Evolutionary conservation across 2,797 vertebrate species (phyloP).

Genomic region (Picus viridis): DNA sequence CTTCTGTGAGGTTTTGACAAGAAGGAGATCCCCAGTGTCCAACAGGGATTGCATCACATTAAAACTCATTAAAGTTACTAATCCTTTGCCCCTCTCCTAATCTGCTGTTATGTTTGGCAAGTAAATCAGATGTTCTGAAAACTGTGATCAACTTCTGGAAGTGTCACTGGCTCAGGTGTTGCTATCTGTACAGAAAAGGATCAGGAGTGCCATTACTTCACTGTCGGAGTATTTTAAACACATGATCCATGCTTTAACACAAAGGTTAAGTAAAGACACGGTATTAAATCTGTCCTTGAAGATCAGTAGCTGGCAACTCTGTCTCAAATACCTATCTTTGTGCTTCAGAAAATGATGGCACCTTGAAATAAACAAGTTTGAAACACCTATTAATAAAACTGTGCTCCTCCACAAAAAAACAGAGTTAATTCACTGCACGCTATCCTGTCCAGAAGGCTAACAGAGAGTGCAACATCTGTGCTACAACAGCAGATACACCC

Average conservation of each 20-base stretch:
- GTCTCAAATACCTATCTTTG: not conserved
- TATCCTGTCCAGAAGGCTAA: not conserved
- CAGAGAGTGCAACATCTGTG: not conserved
- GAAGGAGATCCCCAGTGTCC: not conserved
- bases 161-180: constrained; percentile 24
- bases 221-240: not conserved
- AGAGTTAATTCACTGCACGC: not conserved
- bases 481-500: not conserved
- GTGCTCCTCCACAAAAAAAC: not conserved
- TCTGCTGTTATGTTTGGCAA: not conserved
- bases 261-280: constrained; percentile 26
- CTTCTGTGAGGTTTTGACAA: constrained; percentile 7
- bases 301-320: not conserved
- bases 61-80: not conserved
- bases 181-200: not conserved
- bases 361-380: not conserved
- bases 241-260: not conserved
- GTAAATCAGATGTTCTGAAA: constrained; percentile 14
- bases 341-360: constrained; percentile 10
- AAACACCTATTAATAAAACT: not conserved
- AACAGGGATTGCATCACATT: not conserved
- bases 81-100: too few species aligned
- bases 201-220: constrained; percentile 33
- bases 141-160: not conserved
- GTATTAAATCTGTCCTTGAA: constrained; percentile 10